phyloP scores from a whole-genome alignment of 1,140 invertebrate species.

The Caerostris extrusa region DNA sequence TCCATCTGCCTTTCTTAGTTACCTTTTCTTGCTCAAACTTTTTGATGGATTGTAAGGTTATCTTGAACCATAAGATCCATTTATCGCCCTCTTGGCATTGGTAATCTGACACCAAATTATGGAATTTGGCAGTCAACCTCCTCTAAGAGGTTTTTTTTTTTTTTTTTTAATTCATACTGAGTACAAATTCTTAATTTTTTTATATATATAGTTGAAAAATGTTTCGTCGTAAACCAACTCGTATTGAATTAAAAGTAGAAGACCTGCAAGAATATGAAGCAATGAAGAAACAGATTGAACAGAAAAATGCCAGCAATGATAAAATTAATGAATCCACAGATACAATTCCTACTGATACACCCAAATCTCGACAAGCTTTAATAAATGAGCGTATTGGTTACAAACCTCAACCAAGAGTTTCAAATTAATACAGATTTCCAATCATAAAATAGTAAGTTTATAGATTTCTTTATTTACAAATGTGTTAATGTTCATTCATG shows the following conservation, averaged over 20 bases:
- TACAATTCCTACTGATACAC: constrained; percentile 76
- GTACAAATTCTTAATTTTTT: neutral
- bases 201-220: constrained; percentile 81
- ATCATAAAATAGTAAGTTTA: constrained; percentile 5
- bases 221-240: constrained; percentile 89
- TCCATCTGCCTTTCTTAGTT: no score
- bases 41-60: no score
- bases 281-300: constrained; percentile 79
- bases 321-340: constrained; percentile 48
- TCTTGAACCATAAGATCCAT: no score
- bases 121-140: no score
- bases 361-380: constrained; percentile 83
- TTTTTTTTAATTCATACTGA: neutral
- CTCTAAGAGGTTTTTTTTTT: neutral
- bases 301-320: constrained; percentile 76
- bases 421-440: constrained; percentile 24
- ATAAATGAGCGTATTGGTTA: constrained; percentile 87
- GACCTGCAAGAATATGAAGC: constrained; percentile 88
- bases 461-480: no score
- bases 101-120: no score
- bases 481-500: no score
- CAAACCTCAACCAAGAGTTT: constrained; percentile 80
- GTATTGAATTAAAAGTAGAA: constrained; percentile 89
- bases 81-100: no score
- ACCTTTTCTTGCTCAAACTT: no score